Base-by-base conservation (phyloP, 2,888 invertebrate genomes). In the Drosophila meridiana region DNA sequence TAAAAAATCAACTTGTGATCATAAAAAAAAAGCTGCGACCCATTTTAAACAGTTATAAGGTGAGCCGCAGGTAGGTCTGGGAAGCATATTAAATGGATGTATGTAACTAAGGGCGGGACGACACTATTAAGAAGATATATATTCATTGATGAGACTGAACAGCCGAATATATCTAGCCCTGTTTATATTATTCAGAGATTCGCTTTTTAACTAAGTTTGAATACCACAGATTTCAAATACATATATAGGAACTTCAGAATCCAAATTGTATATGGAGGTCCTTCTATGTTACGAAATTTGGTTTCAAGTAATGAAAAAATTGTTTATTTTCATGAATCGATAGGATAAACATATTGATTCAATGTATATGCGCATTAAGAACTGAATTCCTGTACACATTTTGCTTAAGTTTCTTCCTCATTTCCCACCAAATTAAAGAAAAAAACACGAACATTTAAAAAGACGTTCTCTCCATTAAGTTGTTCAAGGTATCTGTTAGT, bases 1-100 rank as follows among this genome's bases (percentile, higher is more conserved):
- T 89, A 81, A 89, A 82, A 83, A 86, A 71, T 79, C 62, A 79
- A 76, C 90, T 78, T 90, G 70, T 72, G 83, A 72, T 67, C 82
- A 60, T 36, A 58, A 56, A 80, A 64, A 53, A 66, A 66, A 76
- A 74, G 45, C 45, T 59, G 32, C 47, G 45, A 48, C 59, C 50
- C 32, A 64, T 43, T 61, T 73, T 78, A 60, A 74, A 85, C 88
- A 79, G 88, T 80, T 80, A 74, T 58, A 69, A 53, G 45, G 20
- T 57, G 62, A 40, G 57, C 47, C 50, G 70, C 38, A 57, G 56
- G 60, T 53, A 47, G 59, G 53, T 62, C 32, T 61, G n/a, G 56
- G 14, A 4, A n/a, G 8, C 4, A 7, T 38, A 38, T 48, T 34
- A 34, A 32, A 20, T n/a, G 28, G 7, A n/a, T 34, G 26, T 14